These are phyloP conservation scores for Caiman crocodilus DNA, from an alignment of 2,797 vertebrate genomes.

Conservation along the genomic window DNA sequence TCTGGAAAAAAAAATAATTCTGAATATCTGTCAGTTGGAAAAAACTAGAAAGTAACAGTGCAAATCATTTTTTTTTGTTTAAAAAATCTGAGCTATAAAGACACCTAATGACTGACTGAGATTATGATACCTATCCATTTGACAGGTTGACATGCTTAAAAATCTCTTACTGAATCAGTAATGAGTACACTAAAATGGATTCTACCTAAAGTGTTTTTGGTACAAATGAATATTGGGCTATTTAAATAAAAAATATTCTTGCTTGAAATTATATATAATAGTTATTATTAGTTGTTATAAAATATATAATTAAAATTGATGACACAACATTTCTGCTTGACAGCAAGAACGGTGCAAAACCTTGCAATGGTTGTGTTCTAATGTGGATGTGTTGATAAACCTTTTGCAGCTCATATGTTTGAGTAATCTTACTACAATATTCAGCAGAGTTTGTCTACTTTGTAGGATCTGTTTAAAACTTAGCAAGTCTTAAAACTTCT, in stretches of 20 bases:
- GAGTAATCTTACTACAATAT: not conserved
- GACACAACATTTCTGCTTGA: not conserved
- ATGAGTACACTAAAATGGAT: not conserved
- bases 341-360: not conserved
- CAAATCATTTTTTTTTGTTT: not conserved
- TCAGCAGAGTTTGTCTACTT: not conserved
- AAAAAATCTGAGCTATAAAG: not conserved
- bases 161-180: not conserved
- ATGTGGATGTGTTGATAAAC: not conserved
- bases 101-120: conserved; percentile 32
- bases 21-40: not conserved
- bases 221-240: not conserved
- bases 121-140: conserved; percentile 20
- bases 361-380: not conserved
- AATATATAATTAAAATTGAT: not conserved
- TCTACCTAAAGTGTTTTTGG: not conserved
- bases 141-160: conserved; percentile 17
- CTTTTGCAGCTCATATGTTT: not conserved
- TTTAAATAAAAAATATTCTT: not conserved
- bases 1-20: not conserved
- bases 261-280: not conserved
- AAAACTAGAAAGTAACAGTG: not conserved
- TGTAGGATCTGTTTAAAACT: not conserved
- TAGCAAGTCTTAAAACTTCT: not conserved
- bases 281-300: not conserved